Evolutionary conservation across 2,113 vertebrate species (phyloP), one percentile per base, ranked within the genome.

Genomic region (Petaurus breviceps): DNA sequence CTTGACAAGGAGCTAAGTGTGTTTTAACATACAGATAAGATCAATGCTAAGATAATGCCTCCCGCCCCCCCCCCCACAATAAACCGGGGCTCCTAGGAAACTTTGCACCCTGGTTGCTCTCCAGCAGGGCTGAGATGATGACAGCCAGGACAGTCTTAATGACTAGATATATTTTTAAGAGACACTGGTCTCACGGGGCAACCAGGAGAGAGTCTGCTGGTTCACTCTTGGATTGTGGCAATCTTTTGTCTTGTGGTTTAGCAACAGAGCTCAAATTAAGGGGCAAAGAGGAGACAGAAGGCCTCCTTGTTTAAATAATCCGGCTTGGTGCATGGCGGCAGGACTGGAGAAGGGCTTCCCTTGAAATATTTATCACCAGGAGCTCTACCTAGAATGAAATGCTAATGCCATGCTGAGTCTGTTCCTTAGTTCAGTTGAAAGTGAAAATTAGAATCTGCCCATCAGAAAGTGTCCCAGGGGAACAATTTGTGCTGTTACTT

Each of bases 11-110:
- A 98, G 94, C 97, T 98, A 95, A 92, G 96, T 95, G 98, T 98
- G 97, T 98, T 98, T 99, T 98, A 99, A 99, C 98, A 68, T 91
- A 93, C 55, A 97, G 97, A 96, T 98, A 97, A 98, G 97, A 98
- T 98, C 97, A 97, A 98, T 98, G 98, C 96, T 96, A 97, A 98
- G 97, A 95, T 97, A 98, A 98, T 97, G 95, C 94, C 96, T 97
- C 90, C n/a, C n/a, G n/a, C n/a, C n/a, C n/a, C n/a, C n/a, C 92
- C 57, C 97, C 84, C 97, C 92, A 77, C 97, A 98, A 98, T 96
- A 95, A 98, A 96, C 95, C 91, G 91, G 57, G 23, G 0, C 93
- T 77, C 97, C 96, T 52, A 95, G 97, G 95, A 97, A 97, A 92
- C 57, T 95, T 96, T 97, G 46, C 93, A 96, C 28, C 93, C 77